Evolutionary conservation across 2,888 invertebrate species (phyloP).

Genomic region (Pollenia griseotomentosa): DNA sequence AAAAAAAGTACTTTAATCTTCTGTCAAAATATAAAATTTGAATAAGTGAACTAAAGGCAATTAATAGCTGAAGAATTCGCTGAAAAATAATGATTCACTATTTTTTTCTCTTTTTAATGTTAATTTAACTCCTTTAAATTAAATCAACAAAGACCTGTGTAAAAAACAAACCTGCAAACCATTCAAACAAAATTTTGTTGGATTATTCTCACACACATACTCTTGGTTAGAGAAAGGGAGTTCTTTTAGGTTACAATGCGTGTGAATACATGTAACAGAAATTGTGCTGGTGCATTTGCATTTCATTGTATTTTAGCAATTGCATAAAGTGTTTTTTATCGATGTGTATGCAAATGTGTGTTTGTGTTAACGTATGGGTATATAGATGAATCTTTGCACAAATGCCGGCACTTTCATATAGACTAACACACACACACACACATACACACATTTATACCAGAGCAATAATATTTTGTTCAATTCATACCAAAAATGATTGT

Average conservation of each 20-base stretch:
- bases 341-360: neutral
- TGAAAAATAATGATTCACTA: no score
- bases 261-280: neutral
- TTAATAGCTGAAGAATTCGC: no score
- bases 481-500: constrained; percentile 62
- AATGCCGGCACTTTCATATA: neutral
- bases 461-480: constrained; percentile 61
- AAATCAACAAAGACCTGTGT: no score
- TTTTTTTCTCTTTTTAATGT: no score
- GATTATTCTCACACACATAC: neutral
- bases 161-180: no score
- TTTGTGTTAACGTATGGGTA: neutral
- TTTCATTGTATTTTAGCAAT: constrained; percentile 63
- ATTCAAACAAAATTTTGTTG: neutral
- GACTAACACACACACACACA: neutral
- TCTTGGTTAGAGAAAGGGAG: neutral
- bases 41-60: no score
- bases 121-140: no score
- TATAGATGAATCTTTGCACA: neutral
- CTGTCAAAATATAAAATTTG: no score
- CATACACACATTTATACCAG: neutral
- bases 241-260: constrained; percentile 13
- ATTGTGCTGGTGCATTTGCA: constrained; percentile 46
- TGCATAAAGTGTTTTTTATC: constrained; percentile 52
- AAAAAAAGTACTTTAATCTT: no score